These are phyloP conservation scores for Diloba caeruleocephala DNA, from an alignment of 2,888 invertebrate species.

Conservation along the genomic window DNA sequence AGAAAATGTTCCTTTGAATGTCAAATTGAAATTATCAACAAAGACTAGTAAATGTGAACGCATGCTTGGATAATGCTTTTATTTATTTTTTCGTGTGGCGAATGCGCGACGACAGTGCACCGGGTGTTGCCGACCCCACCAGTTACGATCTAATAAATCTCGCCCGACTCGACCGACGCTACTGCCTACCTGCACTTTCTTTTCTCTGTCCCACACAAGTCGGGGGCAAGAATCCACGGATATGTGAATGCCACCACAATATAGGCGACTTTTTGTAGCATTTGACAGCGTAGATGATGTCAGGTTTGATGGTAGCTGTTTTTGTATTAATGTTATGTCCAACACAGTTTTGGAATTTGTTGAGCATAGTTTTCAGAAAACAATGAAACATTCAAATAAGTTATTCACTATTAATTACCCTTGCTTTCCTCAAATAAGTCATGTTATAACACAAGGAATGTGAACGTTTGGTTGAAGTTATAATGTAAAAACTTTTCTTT, in stretches of 20 bases:
- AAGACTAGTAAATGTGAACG: constrained; percentile 30
- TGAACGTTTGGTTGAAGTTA: constrained; percentile 46
- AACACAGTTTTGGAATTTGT: constrained; percentile 41
- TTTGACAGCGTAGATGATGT: constrained; percentile 58
- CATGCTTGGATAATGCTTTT: constrained; percentile 46
- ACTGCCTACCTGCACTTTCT: constrained; percentile 86
- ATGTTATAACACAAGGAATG: constrained; percentile 31
- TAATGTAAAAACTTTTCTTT: constrained; percentile 42
- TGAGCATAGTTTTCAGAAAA: constrained; percentile 45
- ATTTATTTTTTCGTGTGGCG: constrained; percentile 57
- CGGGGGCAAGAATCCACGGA: constrained; percentile 65
- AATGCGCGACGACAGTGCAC: constrained; percentile 69
- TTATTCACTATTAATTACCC: constrained; percentile 48
- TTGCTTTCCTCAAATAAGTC: constrained; percentile 40
- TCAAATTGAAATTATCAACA: constrained; percentile 22
- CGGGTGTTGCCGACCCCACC: constrained; percentile 79
- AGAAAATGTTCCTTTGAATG: neutral
- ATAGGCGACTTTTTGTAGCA: constrained; percentile 65
- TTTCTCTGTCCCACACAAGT: constrained; percentile 83
- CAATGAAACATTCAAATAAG: constrained; percentile 47
- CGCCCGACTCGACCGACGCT: constrained; percentile 68
- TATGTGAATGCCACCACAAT: constrained; percentile 69
- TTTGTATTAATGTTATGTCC: constrained; percentile 32
- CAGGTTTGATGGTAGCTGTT: constrained; percentile 24
- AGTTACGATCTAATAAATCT: constrained; percentile 88